Base-by-base conservation (phyloP, 1,140 invertebrate species). In the Nixonia krombeini region DNA sequence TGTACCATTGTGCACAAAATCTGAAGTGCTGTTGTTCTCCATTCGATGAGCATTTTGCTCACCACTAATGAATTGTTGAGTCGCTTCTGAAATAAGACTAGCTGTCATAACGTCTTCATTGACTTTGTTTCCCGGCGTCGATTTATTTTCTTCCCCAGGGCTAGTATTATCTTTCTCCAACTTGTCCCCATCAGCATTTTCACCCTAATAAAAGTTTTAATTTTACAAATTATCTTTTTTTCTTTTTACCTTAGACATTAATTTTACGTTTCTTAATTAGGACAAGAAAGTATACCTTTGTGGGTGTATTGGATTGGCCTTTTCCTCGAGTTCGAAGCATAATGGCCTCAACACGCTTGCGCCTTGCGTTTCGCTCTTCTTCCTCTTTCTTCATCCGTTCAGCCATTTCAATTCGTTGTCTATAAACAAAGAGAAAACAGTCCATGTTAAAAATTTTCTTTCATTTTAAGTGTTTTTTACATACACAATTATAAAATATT, bases 281-380 rank as follows among this genome's bases (percentile, higher is more conserved):
- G 21, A 3, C 6, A 6, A 5, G 29, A 26, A 17, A 25, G 1
- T 13, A 57, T 74, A 85, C 83, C 78, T 83, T 85, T 10, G 73
- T 59, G 6, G 88, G 84, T 41, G 87, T 86, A 67, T 85, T 86
- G n/a, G 82, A 73, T 65, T 87, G 84, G 70, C 87, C 88, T 63
- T 87, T 90, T 47, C 89, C 90, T 58, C 93, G 87, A 37, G 93
- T 94, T 70, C 93, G 86, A 26, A 89, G 86, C 93, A 94, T 94
- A 63, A 94, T 94, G 35, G 92, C 92, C 81, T 94, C 93, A 1
- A 94, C 92, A 42, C 93, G 87, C 78, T 91, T 93, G 38, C 92
- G 88, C 68, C 93, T 86, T 35, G 89, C 90, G 71, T 92, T 89
- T 64, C 93, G 83, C 73, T 94, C 93, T 76, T 92, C 92, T 73